A percentile compares a stretch with the other conserved stretches of the same genome.
Conservation (phyloP, 2,888 invertebrate species). For the Tineola bisselliella region DNA sequence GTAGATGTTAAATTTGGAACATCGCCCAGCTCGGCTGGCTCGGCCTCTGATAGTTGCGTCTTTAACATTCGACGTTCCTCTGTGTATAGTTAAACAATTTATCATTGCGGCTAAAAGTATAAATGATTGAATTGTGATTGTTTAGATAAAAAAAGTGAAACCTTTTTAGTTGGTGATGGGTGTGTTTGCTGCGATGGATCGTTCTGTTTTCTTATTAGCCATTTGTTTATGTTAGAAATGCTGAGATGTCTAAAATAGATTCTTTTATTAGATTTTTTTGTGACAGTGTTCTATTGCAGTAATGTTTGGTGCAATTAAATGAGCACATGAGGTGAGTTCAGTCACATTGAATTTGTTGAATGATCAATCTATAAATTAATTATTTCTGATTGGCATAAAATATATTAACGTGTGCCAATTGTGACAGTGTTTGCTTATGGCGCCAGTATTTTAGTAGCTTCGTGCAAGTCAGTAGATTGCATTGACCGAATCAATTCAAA, state of each 20-base stretch:
- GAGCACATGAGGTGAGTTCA: slow-evolving; percentile 7
- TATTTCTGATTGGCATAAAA: slow-evolving; percentile 1
- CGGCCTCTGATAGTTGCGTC: slow-evolving; percentile 30
- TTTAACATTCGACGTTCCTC: slow-evolving; percentile 5
- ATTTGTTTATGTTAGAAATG: slow-evolving; percentile 42
- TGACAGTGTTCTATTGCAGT: slow-evolving; percentile 44
- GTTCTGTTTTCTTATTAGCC: slow-evolving; percentile 20
- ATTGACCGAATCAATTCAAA: not conserved
- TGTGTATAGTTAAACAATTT: not conserved
- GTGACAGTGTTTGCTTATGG: not conserved
- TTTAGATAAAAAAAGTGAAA: slow-evolving; percentile 14
- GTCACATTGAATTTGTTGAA: not conserved
- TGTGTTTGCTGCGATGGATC: slow-evolving; percentile 31
- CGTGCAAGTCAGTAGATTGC: not conserved
- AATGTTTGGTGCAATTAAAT: slow-evolving; percentile 14
- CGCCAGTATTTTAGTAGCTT: not conserved
- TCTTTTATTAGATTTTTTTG: slow-evolving; percentile 53
- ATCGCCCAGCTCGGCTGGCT: slow-evolving; percentile 49
- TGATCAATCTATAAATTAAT: not conserved
- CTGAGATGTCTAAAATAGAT: slow-evolving; percentile 50
- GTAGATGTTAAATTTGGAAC: slow-evolving; percentile 59
- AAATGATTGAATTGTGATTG: slow-evolving; percentile 15
- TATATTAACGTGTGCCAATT: slow-evolving; percentile 4
- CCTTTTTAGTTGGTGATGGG: slow-evolving; percentile 15
- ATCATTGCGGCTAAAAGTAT: not conserved